These are phyloP conservation scores for Bryconaethiops microstoma DNA, from an alignment of 2,797 vertebrate species.

Conservation along the genomic window DNA sequence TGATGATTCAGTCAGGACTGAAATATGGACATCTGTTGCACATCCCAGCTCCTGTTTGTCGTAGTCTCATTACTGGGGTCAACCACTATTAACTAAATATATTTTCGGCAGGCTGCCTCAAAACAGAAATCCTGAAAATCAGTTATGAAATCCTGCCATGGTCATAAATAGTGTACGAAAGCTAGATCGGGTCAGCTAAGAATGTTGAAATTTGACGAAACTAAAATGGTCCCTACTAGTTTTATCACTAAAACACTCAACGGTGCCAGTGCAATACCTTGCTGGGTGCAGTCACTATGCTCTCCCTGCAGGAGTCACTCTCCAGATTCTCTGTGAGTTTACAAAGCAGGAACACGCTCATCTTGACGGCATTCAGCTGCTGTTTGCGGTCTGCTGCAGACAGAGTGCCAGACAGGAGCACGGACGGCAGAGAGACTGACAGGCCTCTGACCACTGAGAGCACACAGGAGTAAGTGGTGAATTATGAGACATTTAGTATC, in stretches of 20 bases:
- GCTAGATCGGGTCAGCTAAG: background rate
- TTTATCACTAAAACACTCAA: background rate
- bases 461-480: conserved; percentile 24
- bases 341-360: conserved; percentile 90
- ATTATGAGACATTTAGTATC: background rate
- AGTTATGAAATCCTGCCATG: background rate
- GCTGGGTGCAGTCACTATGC: conserved; percentile 73
- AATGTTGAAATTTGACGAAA: background rate
- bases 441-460: conserved; percentile 85
- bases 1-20: no score
- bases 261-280: conserved; percentile 69
- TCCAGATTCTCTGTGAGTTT: conserved; percentile 88
- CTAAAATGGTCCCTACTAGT: background rate
- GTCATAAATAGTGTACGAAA: background rate
- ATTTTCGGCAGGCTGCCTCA: background rate
- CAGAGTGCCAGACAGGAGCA: conserved; percentile 75
- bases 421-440: conserved; percentile 79
- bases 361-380: conserved; percentile 91
- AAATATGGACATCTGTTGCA: no score
- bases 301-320: conserved; percentile 76
- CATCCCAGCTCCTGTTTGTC: conserved; percentile 81
- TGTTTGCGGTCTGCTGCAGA: conserved; percentile 76
- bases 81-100: conserved; percentile 67
- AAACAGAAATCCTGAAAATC: background rate
- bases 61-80: conserved; percentile 85